phyloP scores from a whole-genome alignment of 2,797 vertebrate genomes.

The Myioborus miniatus region DNA sequence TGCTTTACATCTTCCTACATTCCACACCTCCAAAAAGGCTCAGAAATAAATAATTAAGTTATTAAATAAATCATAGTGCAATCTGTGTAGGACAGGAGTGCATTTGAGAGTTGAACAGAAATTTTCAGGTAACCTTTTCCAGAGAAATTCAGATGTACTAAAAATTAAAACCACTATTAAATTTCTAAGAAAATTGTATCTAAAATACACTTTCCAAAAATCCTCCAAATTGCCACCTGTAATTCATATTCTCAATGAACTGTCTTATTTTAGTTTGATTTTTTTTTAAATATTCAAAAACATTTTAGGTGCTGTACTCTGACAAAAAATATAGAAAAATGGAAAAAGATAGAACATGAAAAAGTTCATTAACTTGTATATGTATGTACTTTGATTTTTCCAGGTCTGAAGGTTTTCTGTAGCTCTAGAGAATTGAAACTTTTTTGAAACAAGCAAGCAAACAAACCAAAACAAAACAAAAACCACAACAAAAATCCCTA shows the following conservation, averaged over 20 bases:
- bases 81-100: neutral
- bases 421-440: neutral
- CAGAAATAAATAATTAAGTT: neutral
- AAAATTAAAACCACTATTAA: neutral
- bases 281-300: neutral
- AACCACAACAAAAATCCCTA: fast-evolving
- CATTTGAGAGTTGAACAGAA: neutral
- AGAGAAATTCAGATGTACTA: neutral
- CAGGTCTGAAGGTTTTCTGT: neutral
- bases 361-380: fast-evolving
- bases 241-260: neutral
- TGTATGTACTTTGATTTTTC: neutral
- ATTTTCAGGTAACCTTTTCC: neutral
- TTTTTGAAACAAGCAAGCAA: too few species aligned
- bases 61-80: neutral
- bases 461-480: neutral
- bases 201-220: neutral
- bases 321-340: neutral
- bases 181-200: neutral
- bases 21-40: neutral
- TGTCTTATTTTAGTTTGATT: neutral
- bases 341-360: fast-evolving
- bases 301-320: fast-evolving
- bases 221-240: fast-evolving
- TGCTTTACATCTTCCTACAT: neutral